Base-by-base conservation (phyloP, 1,140 invertebrate species). In the Bombus cullumanus region DNA sequence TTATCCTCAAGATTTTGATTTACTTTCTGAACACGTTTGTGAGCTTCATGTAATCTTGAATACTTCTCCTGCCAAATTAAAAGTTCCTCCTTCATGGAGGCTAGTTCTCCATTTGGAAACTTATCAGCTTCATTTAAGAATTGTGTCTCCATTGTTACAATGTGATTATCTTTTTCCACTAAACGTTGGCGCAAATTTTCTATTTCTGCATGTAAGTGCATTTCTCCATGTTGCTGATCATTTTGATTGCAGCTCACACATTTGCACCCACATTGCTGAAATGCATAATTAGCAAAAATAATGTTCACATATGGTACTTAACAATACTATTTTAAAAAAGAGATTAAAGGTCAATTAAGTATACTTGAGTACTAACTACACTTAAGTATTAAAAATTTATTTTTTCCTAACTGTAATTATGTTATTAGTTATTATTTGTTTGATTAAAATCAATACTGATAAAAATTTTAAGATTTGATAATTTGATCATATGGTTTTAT, bases 1-100 rank as follows among this genome's bases (percentile, higher is more conserved):
- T 99, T 99, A 93, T 99, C 98, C 95, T 99, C 98, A 88, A 99
- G 96, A 91, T 97, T 98, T 96, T 99, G 98, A 95, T 99, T 99
- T 43, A 99, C 97, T 95, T 98, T 98, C 94, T 99, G 98, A 62
- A 99, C 97, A 91, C 98, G 97, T 93, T 98, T 98, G 92, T 99
- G 98, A 83, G 98, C 98, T 93, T 99, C 98, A 94, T 98, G 97
- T 76, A 99, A 96, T 90, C 98, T 97, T 92, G 92, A 96, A 95
- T 98, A 99, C 96, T 99, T 98, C 91, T 99, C 98, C 93, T 98
- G 97, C 97, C 98, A 98, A 89, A 97, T 97, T 79, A 97, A 93
- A 76, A 99, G 95, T 94, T 98, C 98, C 88, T 99, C 98, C 92
- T 97, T 97, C 64, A 98, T 95, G 79, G 98, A 97, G 43, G 97